Evolutionary conservation across 2,888 invertebrate species (phyloP), one percentile per base, ranked within the genome.

Genomic region (Drosophila greeni): DNA sequence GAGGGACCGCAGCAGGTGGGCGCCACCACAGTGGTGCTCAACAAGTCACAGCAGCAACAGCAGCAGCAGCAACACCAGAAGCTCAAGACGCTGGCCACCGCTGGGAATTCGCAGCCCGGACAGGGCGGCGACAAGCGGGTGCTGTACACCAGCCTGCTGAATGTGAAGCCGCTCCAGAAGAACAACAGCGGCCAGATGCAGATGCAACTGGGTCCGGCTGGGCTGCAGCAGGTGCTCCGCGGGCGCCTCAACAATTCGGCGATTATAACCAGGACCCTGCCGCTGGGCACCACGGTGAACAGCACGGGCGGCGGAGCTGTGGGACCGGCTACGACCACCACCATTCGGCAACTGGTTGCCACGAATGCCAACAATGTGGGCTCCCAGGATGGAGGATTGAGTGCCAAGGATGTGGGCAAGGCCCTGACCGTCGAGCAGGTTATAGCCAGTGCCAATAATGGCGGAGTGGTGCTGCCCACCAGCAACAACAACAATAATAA

Each of bases 161-260:
- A 88, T 48, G 82, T 88, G 23, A 86, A 88, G 55, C 86, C 86
- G 8, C 49, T 88, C 58, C 87, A 87, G 51, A 87, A 88, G 75
- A 88, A 88, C 67, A 87, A 87, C 66, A 74, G 86, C 23, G 87
- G 88, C 3, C 87, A 86, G 73, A 85, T 87, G 85, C 87, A 87
- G 71, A 86, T 87, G 86, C 87, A 87, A 52, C 75, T 87, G 36
- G 79, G 86, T 18, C 77, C 87, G 1, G 82, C 79, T 3, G 86
- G 86, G 23, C 58, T 87, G 68, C 82, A 87, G 40, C 86, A 86
- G 56, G 80, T 87, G 48, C 66, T 88, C 26, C 83, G 87, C 7
- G 85, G 86, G 26, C 85, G 87, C 4, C 74, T 87, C n/a, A 85
- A 81, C 51, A 87, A 86, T 54, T 85, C 85, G 60, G 80, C 86